Evolutionary conservation across 2,888 invertebrate species (phyloP), one percentile per base, ranked within the genome.

Genomic region (Molorchus minor): DNA sequence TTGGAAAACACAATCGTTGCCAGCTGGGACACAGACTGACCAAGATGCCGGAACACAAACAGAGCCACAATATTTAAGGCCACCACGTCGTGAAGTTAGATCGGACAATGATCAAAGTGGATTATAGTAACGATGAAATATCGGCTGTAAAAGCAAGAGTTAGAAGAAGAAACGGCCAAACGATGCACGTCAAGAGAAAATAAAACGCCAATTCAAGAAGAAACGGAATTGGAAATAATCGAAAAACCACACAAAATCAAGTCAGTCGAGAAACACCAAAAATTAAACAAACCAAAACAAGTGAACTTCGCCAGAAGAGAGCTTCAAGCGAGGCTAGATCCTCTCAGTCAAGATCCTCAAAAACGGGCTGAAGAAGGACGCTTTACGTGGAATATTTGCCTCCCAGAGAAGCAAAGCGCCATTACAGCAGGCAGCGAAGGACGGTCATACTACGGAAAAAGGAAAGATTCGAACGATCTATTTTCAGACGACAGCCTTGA

Each of bases 1-100:
- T n/a, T n/a, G n/a, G n/a, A n/a, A n/a, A 81, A 93, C 93, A 0
- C 93, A 93, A 80, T 93, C 92, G 77, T 83, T 94, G 69, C 93
- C 93, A n/a, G 92, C 80, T 12, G 79, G 91, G 1, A 93, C 93
- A 0, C 93, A 93, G 81, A 93, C 93, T 0, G 93, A 93, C 74
- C 88, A 91, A 71, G 89, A 92, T 49, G 87, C 89, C 13, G 88
- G 88, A n/a, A 93, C 93, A 0, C 93, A 93, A 80, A 93, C 92
- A 0, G 90, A 91, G 65, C 85, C 87, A 3, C 84, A 85, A 13
- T 80, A 85, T 45, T 77, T 85, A 5, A 82, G 86, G 60, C 82
- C 84, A 12, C 82, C 84, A 15, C 82, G 86, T 60, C 82, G 90
- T 71, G 85, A 87, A 78, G 90, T 91, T 2, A 84, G 91, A 70